Evolutionary conservation across 2,797 vertebrate genomes (phyloP), one percentile per base, ranked within the genome.

Genomic region (Sparidentex hasta): DNA sequence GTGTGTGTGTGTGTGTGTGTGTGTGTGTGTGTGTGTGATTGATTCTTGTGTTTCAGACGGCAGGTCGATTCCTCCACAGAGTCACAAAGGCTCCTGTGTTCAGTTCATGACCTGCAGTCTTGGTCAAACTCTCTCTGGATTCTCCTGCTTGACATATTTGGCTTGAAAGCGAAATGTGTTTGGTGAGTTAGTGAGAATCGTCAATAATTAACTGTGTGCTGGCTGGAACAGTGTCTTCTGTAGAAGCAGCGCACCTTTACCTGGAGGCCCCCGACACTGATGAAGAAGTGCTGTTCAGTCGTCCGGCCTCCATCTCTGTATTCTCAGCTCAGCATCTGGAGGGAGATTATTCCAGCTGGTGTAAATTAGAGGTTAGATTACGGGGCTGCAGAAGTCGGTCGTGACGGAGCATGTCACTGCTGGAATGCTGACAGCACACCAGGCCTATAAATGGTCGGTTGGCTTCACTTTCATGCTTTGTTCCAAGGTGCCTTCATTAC

Each of bases 361-460:
- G 90, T 55, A 93, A 92, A 93, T 93, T 85, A 92, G 87, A 82
- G 90, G 90, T 88, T 92, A 74, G 65, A 85, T 79, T 52, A 63
- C 46, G 69, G 68, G 78, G 78, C 65, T 11, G 25, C 46, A 20
- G 63, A 59, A 25, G 67, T 72, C 84, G 65, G 74, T 90, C 91
- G 54, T 92, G 87, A 92, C 73, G 7, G 74, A 86, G 86, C 91
- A 82, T 84, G 91, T 87, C 74, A 62, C 81, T 78, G 80, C 84
- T 84, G 92, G 91, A 94, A 94, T 93, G 91, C 82, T 83, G 81
- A 83, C 72, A 76, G 41, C 68, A 55, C 46, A 51, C 2, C 11
- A 50, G 54, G 70, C 41, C 41, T 11, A 14, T n/a, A 43, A n/a
- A 61, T 23, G 74, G n/a, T 58, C 46, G n/a, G 38, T 48, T 44